A percentile compares a stretch with the other conserved stretches of the same genome.
Evolutionary conservation across 1,140 invertebrate genomes (phyloP).

Genomic region (Drosophila parabipectinata): DNA sequence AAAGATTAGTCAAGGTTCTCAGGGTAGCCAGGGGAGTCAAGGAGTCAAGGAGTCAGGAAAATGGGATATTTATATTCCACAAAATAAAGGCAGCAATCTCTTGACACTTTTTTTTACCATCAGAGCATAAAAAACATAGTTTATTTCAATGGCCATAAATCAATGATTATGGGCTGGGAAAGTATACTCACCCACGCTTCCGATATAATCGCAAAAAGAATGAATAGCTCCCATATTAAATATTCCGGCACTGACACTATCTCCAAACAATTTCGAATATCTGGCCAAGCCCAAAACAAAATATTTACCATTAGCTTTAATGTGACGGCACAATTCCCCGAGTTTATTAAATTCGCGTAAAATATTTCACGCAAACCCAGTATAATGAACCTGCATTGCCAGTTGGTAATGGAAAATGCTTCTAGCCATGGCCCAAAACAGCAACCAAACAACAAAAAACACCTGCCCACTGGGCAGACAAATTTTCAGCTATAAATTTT

Average conservation of each 20-base stretch:
- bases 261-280: slow-evolving; percentile 10
- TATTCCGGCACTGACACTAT: slow-evolving; percentile 23
- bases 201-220: slow-evolving; percentile 8
- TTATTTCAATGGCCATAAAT: slow-evolving; percentile 51
- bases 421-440: background rate
- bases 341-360: slow-evolving; percentile 58
- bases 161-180: slow-evolving; percentile 56
- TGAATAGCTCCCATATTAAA: slow-evolving; percentile 2
- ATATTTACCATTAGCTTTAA: slow-evolving; percentile 49
- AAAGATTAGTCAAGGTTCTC: slow-evolving; percentile 29
- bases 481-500: slow-evolving; percentile 74
- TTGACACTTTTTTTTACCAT: slow-evolving; percentile 26
- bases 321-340: slow-evolving; percentile 39
- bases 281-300: slow-evolving; percentile 14
- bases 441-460: background rate
- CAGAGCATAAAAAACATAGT: background rate
- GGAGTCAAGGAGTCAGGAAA: slow-evolving; percentile 3
- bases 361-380: slow-evolving; percentile 28
- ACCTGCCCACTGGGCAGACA: slow-evolving; percentile 53
- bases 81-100: slow-evolving; percentile 13
- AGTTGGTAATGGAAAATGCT: slow-evolving; percentile 2
- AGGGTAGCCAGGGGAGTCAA: slow-evolving; percentile 10
- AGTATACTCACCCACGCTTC: background rate
- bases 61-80: slow-evolving; percentile 29
- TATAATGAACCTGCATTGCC: slow-evolving; percentile 42